These are phyloP conservation scores for Drosophila bocki DNA, from an alignment of 1,140 invertebrate genomes.

Conservation along the genomic window DNA sequence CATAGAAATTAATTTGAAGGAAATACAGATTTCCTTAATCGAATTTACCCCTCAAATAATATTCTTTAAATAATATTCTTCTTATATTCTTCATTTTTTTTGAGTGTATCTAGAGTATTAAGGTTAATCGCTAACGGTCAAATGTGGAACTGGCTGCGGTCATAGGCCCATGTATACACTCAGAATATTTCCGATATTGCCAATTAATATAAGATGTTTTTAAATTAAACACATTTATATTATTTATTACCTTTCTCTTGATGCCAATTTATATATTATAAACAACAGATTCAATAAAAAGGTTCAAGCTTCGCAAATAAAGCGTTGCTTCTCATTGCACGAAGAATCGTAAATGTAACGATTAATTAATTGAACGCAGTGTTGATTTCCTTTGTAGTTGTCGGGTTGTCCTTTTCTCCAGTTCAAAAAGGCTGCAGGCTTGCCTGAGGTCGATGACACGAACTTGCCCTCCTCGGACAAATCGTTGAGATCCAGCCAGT, in stretches of 20 bases:
- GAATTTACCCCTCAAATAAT: not conserved
- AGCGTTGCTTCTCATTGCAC: not conserved
- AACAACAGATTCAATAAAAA: too few relatives aligned
- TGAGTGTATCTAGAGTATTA: constrained; percentile 4
- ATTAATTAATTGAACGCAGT: constrained; percentile 1
- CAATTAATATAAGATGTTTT: too few relatives aligned
- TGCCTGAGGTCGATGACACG: not conserved
- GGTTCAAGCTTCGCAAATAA: not conserved
- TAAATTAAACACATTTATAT: too few relatives aligned
- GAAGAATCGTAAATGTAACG: not conserved
- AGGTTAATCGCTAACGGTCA: constrained; percentile 15
- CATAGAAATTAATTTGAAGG: too few relatives aligned
- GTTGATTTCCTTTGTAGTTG: not conserved
- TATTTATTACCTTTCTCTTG: too few relatives aligned
- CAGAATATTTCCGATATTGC: not conserved
- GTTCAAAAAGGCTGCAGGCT: not conserved
- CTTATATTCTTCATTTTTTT: not conserved
- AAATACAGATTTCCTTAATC: too few relatives aligned
- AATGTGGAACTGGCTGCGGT: not conserved
- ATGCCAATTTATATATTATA: too few relatives aligned
- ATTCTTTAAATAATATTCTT: too few relatives aligned
- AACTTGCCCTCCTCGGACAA: not conserved
- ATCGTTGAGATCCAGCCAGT: constrained; percentile 3
- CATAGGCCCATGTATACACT: not conserved
- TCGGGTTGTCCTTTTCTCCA: not conserved